A percentile compares a stretch with the other conserved stretches of the same genome.
Evolutionary conservation across 2,888 invertebrate species (phyloP).

Genomic region (Drosophila nigricruria): DNA sequence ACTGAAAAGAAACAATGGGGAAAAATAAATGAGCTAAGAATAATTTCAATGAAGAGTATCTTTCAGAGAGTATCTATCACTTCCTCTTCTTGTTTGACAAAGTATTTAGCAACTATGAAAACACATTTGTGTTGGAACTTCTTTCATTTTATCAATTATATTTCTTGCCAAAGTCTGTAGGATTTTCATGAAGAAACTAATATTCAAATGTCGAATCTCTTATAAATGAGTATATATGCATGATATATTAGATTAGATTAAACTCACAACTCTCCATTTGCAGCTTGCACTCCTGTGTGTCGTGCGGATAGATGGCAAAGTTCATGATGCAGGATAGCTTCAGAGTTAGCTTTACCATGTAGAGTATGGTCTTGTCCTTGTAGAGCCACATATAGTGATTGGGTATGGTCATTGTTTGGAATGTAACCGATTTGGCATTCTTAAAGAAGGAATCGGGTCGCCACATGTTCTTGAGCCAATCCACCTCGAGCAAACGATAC

Average conservation of each 20-base stretch:
- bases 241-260: neutral
- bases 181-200: too few relatives aligned
- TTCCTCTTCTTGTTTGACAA: neutral
- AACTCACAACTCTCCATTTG: constrained; percentile 97
- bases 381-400: constrained; percentile 97
- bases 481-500: constrained; percentile 94
- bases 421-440: constrained; percentile 96
- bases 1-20: constrained; percentile 86
- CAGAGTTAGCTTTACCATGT: constrained; percentile 94
- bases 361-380: constrained; percentile 93
- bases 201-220: too few relatives aligned
- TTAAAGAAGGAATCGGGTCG: constrained; percentile 97
- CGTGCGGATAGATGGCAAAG: constrained; percentile 96
- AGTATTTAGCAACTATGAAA: too few relatives aligned
- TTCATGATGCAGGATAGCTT: constrained; percentile 97
- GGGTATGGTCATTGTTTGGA: constrained; percentile 97
- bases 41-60: neutral
- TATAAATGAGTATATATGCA: too few relatives aligned
- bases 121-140: too few relatives aligned
- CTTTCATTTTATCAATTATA: too few relatives aligned
- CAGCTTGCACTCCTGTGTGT: constrained; percentile 96
- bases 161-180: too few relatives aligned
- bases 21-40: neutral
- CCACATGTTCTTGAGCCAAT: constrained; percentile 97
- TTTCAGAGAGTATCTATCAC: neutral